A percentile compares a stretch with the other conserved stretches of the same genome.
These are phyloP conservation scores for Porites lutea DNA, from an alignment of 64 coral and sea anemone species.

Conservation along the genomic window DNA sequence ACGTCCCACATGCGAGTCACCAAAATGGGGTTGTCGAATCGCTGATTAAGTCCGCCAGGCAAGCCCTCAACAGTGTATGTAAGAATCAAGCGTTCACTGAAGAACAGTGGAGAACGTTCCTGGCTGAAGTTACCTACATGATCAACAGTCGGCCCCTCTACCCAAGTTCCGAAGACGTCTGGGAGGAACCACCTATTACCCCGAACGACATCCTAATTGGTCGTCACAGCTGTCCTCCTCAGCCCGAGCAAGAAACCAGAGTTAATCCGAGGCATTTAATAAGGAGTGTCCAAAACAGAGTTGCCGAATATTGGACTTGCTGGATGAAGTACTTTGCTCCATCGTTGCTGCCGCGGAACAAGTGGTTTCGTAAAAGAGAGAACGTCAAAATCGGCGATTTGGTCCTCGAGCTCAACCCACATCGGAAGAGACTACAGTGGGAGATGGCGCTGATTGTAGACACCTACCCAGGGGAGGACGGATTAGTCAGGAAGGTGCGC, in stretches of 20 bases:
- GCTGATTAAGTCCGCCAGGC: too few relatives aligned
- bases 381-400: slow-evolving; percentile 72
- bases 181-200: slow-evolving; percentile 68
- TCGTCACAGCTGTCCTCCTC: slow-evolving; percentile 17
- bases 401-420: slow-evolving; percentile 59
- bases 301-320: slow-evolving; percentile 49
- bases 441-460: slow-evolving; percentile 66
- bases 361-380: slow-evolving; percentile 58
- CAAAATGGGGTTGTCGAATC: too few relatives aligned
- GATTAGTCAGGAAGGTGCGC: slow-evolving; percentile 40
- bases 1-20: too few relatives aligned
- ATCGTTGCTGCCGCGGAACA: slow-evolving; percentile 59
- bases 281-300: slow-evolving; percentile 55
- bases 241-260: slow-evolving; percentile 49
- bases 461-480: slow-evolving; percentile 50
- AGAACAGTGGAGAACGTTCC: too few relatives aligned
- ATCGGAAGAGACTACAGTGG: slow-evolving; percentile 59
- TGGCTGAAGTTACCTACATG: too few relatives aligned
- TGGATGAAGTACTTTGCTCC: slow-evolving; percentile 72
- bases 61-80: too few relatives aligned
- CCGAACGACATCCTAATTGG: slow-evolving; percentile 59
- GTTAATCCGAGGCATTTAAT: slow-evolving; percentile 69
- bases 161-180: slow-evolving; percentile 68
- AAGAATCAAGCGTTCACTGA: too few relatives aligned
- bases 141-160: background rate